Evolutionary conservation across 2,888 invertebrate genomes (phyloP), one percentile per base, ranked within the genome.

Genomic region (Drosophila kanekoi): DNA sequence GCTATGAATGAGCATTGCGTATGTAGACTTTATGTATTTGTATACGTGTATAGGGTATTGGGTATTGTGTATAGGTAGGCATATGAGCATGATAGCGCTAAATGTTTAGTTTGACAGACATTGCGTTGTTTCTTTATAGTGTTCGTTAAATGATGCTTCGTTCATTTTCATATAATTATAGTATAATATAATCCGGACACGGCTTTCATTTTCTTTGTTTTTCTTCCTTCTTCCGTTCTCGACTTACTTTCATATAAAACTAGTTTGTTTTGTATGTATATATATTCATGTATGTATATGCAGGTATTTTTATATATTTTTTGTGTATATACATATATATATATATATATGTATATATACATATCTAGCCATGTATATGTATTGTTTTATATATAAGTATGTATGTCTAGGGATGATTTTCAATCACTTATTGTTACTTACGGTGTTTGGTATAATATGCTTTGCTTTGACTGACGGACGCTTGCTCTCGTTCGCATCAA

Each of bases 391-490:
- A 23, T 68, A 20, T 66, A 48, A n/a, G n/a, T 66, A 16, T 52
- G 61, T 79, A 85, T 82, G 79, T 79, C 88, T 78, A 87, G 78
- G 76, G 81, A 89, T 90, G 90, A 90, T 91, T 91, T 90, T 91
- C 75, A 90, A 90, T 90, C 90, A 90, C 89, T 90, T 87, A 90
- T 90, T 91, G 91, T 91, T 90, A 86, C 90, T 88, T 90, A 90
- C 90, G 90, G 91, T 90, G 91, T 90, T 87, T 87, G 79, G 72
- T 89, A 89, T 81, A 89, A 73, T 73, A 65, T 86, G 75, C 79
- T 78, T 82, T 59, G 72, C 77, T 81, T 82, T 79, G 79, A 82
- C 77, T 72, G 74, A 64, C 57, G 68, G 45, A 43, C 52, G 18
- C 32, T 58, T 20, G 14, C 40, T 33, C 18, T 44, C n/a, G 18